These are phyloP conservation scores for Petrolisthes manimaculis DNA, from an alignment of 2,888 invertebrate species.

Conservation along the genomic window DNA sequence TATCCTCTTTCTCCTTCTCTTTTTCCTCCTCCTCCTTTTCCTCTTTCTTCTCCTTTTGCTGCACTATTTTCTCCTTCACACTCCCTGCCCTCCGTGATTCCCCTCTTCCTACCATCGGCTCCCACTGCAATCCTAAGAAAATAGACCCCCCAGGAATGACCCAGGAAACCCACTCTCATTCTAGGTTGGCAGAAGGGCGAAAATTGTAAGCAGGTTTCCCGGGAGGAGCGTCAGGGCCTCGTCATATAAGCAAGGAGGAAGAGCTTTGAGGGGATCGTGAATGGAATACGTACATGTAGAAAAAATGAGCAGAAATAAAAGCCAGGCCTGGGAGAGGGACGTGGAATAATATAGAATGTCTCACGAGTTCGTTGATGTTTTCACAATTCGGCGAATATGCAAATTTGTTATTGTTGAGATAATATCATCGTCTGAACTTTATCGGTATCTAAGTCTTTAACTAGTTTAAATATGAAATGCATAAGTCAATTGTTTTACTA, in stretches of 20 bases:
- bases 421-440: too few species aligned
- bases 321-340: too few species aligned
- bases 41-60: not conserved
- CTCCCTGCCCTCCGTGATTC: not conserved
- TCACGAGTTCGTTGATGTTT: too few species aligned
- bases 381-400: too few species aligned
- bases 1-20: not conserved
- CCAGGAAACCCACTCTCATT: not conserved
- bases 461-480: too few species aligned
- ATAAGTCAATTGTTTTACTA: too few species aligned
- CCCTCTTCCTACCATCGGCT: not conserved
- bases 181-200: not conserved
- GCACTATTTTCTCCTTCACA: not conserved
- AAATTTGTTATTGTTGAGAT: too few species aligned
- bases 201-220: not conserved
- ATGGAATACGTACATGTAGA: slow-evolving; percentile 21
- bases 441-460: too few species aligned
- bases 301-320: not conserved
- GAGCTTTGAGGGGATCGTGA: slow-evolving; percentile 28
- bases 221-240: not conserved
- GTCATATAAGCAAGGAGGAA: slow-evolving; percentile 38
- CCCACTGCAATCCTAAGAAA: not conserved
- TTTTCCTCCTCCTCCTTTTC: not conserved
- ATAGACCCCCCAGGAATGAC: not conserved
- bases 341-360: too few species aligned